Evolutionary conservation across 1,140 invertebrate genomes (phyloP).

Genomic region (Drosophila ambigua): DNA sequence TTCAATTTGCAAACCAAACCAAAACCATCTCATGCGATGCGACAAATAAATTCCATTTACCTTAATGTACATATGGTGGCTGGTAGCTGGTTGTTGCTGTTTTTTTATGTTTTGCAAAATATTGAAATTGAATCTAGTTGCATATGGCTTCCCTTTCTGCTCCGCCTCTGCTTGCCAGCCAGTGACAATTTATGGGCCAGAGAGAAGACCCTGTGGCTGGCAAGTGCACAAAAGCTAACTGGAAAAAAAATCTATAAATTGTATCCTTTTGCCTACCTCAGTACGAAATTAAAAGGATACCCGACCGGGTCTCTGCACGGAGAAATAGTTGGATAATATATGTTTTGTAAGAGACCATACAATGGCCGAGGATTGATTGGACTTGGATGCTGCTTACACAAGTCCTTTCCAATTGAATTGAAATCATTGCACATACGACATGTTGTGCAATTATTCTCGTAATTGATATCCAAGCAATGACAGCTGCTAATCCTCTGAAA

Average conservation of each 20-base stretch:
- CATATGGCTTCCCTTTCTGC: conserved; percentile 46
- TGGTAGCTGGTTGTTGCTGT: conserved; percentile 28
- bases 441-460: conserved; percentile 32
- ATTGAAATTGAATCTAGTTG: conserved; percentile 72
- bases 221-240: conserved; percentile 17
- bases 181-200: conserved; percentile 61
- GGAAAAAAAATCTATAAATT: neutral
- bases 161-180: conserved; percentile 1
- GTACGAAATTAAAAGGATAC: conserved; percentile 26
- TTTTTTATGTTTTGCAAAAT: conserved; percentile 72
- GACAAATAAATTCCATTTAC: conserved; percentile 69
- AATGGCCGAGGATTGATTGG: conserved; percentile 31
- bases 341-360: conserved; percentile 14
- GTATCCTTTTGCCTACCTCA: conserved; percentile 11
- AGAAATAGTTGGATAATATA: conserved; percentile 33
- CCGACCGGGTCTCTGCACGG: neutral
- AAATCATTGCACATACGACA: conserved; percentile 8
- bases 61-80: conserved; percentile 47
- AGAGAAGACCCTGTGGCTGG: conserved; percentile 28
- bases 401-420: conserved; percentile 12
- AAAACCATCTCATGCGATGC: conserved; percentile 21
- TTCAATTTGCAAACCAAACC: conserved; percentile 54
- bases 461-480: conserved; percentile 22
- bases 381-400: conserved; percentile 3
- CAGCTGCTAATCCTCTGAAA: conserved; percentile 11